Evolutionary conservation across 1,140 invertebrate species (phyloP).

Genomic region (Drosophila nigromelanica): DNA sequence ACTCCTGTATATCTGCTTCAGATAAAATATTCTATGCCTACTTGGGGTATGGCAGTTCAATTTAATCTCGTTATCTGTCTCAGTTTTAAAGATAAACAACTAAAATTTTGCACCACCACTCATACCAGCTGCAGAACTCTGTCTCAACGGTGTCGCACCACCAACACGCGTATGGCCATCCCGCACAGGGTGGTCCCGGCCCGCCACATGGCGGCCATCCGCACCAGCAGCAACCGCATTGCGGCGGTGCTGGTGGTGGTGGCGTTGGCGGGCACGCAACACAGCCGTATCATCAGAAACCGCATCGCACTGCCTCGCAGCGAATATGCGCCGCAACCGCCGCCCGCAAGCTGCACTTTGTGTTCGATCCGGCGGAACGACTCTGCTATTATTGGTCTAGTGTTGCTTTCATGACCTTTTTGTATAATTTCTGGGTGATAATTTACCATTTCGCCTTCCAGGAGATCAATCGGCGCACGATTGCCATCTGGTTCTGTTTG

Average conservation of each 20-base stretch:
- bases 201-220: constrained; percentile 61
- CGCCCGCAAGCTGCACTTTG: constrained; percentile 92
- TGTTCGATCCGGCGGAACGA: constrained; percentile 95
- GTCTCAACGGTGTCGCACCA: constrained; percentile 76
- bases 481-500: constrained; percentile 97
- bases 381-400: constrained; percentile 98
- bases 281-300: constrained; percentile 67
- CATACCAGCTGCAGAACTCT: constrained; percentile 74
- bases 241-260: constrained; percentile 36
- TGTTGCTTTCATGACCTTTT: constrained; percentile 98
- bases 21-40: too few species aligned
- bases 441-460: constrained; percentile 99
- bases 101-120: constrained; percentile 9
- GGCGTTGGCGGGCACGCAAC: constrained; percentile 11
- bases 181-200: constrained; percentile 54
- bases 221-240: constrained; percentile 61
- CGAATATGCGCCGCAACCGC: constrained; percentile 76
- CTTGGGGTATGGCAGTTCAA: too few species aligned
- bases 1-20: too few species aligned
- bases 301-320: constrained; percentile 80
- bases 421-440: constrained; percentile 99
- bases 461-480: constrained; percentile 94
- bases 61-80: too few species aligned
- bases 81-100: too few species aligned
- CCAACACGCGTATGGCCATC: constrained; percentile 64